Conservation (phyloP, 2,888 invertebrate species). For the Drosophila robusta region DNA sequence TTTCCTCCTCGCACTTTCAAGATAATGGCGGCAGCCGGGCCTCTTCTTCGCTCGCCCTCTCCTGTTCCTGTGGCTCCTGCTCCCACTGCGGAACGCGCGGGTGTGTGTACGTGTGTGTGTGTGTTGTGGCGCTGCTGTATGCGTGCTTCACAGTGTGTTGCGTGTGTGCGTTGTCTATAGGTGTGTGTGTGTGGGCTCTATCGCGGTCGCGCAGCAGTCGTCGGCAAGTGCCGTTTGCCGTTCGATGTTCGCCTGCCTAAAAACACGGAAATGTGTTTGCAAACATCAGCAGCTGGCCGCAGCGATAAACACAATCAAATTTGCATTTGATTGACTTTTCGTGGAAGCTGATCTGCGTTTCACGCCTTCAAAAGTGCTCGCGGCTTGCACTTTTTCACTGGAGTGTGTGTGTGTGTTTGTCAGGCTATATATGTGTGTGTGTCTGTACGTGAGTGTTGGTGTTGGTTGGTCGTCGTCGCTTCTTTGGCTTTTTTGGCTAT, state of each 20-base stretch:
- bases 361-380: constrained; percentile 63
- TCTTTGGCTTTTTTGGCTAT: constrained; percentile 59
- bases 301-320: constrained; percentile 57
- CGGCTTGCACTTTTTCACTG: constrained; percentile 73
- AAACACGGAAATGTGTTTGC: constrained; percentile 61
- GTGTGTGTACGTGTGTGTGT: constrained; percentile 41
- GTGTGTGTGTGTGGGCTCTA: constrained; percentile 34
- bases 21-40: constrained; percentile 38
- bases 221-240: constrained; percentile 53
- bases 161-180: constrained; percentile 26
- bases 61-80: constrained; percentile 41
- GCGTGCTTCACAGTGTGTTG: constrained; percentile 38
- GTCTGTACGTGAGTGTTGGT: constrained; percentile 22
- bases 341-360: constrained; percentile 46
- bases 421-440: constrained; percentile 37
- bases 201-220: constrained; percentile 55
- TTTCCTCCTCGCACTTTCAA: constrained; percentile 10
- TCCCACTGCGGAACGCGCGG: constrained; percentile 14
- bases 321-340: constrained; percentile 34
- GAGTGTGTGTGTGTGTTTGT: constrained; percentile 31
- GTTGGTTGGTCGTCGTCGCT: constrained; percentile 62
- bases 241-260: constrained; percentile 52
- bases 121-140: constrained; percentile 27
- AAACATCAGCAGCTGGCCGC: constrained; percentile 51
- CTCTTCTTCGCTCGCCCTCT: constrained; percentile 6